These are phyloP conservation scores for Diarsia dahlii DNA, from an alignment of 2,888 invertebrate genomes.

Conservation along the genomic window DNA sequence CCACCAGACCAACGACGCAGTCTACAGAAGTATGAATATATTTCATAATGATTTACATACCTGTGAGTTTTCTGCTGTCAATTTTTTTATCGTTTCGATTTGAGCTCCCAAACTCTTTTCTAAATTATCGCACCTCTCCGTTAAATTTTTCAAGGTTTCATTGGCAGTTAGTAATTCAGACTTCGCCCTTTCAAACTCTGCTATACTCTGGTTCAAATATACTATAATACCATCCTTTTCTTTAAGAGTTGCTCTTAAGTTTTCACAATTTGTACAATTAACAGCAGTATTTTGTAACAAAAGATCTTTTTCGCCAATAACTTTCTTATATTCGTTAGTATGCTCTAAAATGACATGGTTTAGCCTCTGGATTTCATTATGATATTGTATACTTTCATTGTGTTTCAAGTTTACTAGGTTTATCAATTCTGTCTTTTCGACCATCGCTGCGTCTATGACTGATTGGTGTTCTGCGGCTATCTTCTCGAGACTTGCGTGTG, in stretches of 20 bases:
- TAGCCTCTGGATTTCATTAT: constrained; percentile 95
- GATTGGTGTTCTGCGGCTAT: constrained; percentile 77
- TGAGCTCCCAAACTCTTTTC: constrained; percentile 93
- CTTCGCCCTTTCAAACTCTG: constrained; percentile 79
- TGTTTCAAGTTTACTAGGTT: constrained; percentile 95
- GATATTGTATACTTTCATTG: constrained; percentile 95
- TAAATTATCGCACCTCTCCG: constrained; percentile 93
- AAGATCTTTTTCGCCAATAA: constrained; percentile 80
- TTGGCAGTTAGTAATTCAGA: constrained; percentile 89
- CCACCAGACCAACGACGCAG: too few species aligned
- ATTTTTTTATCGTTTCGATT: constrained; percentile 91
- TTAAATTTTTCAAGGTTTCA: constrained; percentile 91
- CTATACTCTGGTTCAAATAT: constrained; percentile 75
- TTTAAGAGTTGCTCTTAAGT: constrained; percentile 75
- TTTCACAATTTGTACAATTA: constrained; percentile 80
- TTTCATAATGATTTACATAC: constrained; percentile 79
- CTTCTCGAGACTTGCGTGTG: constrained; percentile 73
- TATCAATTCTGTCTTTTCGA: constrained; percentile 93
- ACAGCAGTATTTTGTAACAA: constrained; percentile 68
- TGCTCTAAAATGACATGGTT: constrained; percentile 91
- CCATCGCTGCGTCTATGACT: constrained; percentile 75
- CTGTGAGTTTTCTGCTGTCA: constrained; percentile 92
- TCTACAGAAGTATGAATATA: background rate
- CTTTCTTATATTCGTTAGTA: constrained; percentile 80
- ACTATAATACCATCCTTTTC: constrained; percentile 85